Evolutionary conservation across 2,797 vertebrate species (phyloP), one percentile per base, ranked within the genome.

Genomic region (Chiroxiphia lanceolata): DNA sequence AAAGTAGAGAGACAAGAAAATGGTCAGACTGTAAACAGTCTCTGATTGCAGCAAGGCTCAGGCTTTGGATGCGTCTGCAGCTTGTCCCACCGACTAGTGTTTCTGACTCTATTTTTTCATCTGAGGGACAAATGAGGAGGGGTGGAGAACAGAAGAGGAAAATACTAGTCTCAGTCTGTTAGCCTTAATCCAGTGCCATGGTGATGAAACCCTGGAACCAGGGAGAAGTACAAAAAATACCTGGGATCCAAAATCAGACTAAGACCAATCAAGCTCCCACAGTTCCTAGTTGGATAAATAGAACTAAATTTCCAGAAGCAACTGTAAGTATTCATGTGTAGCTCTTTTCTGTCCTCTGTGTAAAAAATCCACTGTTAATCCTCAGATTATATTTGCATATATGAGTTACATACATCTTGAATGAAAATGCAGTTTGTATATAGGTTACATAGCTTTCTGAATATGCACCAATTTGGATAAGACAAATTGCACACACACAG

Each of bases 381-480:
- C 80, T 79, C 60, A 88, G 83, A 94, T 64, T 86, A 25, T 68
- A 95, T 96, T 97, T 96, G 93, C 94, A 94, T 95, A 93, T 80
- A 67, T 83, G 67, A 96, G 51, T 77, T 91, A 93, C 76, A 60
- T 75, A 90, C 34, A 75, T 90, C 81, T 85, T 83, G 91, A 95
- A 87, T 89, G 76, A 93, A 95, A 97, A 93, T 70, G 50, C 47
- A 94, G 67, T 83, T 93, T 95, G 78, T 93, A 90, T 97, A 88
- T 95, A 90, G 77, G 91, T 93, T 96, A 93, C 88, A 88, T 13
- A 75, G 70, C 70, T 82, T 82, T 93, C 92, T 90, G 87, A 96
- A 94, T 95, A 94, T 91, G 80, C 83, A 86, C 87, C 91, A 87
- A 91, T 95, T 96, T 95, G 95, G 92, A 95, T 96, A 93, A 96